phyloP scores from a whole-genome alignment of 2,888 invertebrate species.

The Andrena flavipes region DNA sequence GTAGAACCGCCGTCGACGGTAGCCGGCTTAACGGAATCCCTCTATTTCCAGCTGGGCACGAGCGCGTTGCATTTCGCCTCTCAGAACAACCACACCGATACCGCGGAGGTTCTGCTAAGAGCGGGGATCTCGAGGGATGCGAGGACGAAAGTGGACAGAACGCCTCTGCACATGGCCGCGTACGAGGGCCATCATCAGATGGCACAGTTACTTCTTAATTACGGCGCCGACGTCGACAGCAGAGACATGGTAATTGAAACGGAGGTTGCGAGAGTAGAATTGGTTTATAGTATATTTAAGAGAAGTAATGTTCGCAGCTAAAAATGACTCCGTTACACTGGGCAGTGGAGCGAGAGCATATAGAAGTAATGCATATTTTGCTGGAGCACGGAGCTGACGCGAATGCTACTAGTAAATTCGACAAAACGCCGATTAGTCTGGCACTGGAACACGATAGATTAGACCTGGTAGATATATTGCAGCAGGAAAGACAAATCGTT shows the following conservation, averaged over 20 bases:
- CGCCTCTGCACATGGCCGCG: constrained; percentile 95
- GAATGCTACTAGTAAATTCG: constrained; percentile 89
- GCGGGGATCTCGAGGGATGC: constrained; percentile 96
- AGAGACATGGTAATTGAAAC: constrained; percentile 88
- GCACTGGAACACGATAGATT: constrained; percentile 88
- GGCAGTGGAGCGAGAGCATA: constrained; percentile 94
- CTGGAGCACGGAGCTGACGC: constrained; percentile 91
- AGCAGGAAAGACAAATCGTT: constrained; percentile 82
- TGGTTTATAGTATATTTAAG: not conserved
- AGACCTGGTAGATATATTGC: constrained; percentile 87
- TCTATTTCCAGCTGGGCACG: constrained; percentile 90
- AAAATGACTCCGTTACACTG: constrained; percentile 97
- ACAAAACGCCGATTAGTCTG: constrained; percentile 89
- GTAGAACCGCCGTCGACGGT: not conserved
- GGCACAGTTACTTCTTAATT: constrained; percentile 89
- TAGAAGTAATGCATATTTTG: constrained; percentile 89
- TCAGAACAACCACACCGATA: constrained; percentile 91
- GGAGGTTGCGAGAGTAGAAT: not conserved
- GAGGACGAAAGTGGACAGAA: constrained; percentile 96
- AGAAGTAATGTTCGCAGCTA: constrained; percentile 86
- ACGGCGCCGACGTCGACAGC: constrained; percentile 91
- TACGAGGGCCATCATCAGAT: constrained; percentile 93
- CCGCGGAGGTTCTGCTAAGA: constrained; percentile 92
- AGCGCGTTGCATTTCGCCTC: constrained; percentile 95
- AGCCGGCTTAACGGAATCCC: not conserved